These are phyloP conservation scores for Clepsis dumicolana DNA, from an alignment of 2,888 invertebrate species.

Conservation along the genomic window DNA sequence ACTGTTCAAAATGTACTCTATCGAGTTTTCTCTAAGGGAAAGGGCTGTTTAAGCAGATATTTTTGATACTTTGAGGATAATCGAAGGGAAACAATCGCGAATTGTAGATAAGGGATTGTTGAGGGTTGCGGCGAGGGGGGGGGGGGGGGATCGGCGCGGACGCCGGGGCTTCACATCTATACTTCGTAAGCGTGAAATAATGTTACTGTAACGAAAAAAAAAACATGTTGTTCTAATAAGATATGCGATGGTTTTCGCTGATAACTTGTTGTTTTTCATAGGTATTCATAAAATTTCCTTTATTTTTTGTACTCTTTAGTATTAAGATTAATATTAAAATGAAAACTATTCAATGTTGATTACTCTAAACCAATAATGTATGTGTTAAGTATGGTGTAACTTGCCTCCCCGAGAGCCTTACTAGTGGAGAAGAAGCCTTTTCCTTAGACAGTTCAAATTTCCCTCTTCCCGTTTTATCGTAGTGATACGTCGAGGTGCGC, in stretches of 20 bases:
- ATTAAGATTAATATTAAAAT: conserved; percentile 83
- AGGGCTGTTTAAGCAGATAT: conserved; percentile 85
- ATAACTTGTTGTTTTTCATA: conserved; percentile 86
- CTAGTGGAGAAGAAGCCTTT: conserved; percentile 80
- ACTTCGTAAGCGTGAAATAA: conserved; percentile 77
- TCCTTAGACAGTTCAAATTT: conserved; percentile 77
- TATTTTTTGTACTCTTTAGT: conserved; percentile 87
- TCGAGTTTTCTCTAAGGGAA: conserved; percentile 84
- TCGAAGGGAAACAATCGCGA: conserved; percentile 81
- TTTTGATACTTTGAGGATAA: conserved; percentile 85
- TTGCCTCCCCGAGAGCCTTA: conserved; percentile 85
- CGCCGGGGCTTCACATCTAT: conserved; percentile 59
- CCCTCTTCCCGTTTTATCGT: conserved; percentile 58
- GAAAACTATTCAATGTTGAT: conserved; percentile 86
- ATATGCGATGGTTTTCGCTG: conserved; percentile 81
- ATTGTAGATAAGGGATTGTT: conserved; percentile 61
- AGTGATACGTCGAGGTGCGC: conserved; percentile 53
- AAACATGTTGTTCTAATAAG: conserved; percentile 85
- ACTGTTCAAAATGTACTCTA: conserved; percentile 84
- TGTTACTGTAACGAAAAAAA: conserved; percentile 83
- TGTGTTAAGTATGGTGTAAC: conserved; percentile 80
- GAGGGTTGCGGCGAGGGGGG: conserved; percentile 35
- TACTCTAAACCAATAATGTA: conserved; percentile 83
- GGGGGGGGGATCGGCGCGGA: background rate
- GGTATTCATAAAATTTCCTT: conserved; percentile 85